Conservation (phyloP, 1,140 invertebrate species). For the Drosophila ohnishii region DNA sequence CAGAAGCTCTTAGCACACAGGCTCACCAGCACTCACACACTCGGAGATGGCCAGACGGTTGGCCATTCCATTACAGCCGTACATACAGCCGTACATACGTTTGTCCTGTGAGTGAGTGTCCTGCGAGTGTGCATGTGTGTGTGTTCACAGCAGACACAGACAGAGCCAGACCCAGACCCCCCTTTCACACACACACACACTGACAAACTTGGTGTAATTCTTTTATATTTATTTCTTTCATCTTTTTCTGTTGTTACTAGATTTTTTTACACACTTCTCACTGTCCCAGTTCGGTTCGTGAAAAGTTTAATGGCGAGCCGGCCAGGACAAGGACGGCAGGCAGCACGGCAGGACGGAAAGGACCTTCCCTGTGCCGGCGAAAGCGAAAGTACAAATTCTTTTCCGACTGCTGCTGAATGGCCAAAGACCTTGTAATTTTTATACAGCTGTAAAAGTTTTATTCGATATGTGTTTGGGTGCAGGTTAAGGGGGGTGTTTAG, state of each 20-base stretch:
- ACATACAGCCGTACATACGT: conserved; percentile 31
- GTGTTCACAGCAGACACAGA: conserved; percentile 63
- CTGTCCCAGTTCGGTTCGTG: conserved; percentile 79
- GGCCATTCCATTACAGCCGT: conserved; percentile 68
- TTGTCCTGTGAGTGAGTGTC: conserved; percentile 28
- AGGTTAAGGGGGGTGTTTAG: conserved; percentile 8
- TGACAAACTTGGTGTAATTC: conserved; percentile 76
- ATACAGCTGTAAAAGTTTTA: conserved; percentile 81
- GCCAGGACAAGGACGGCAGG: conserved; percentile 57
- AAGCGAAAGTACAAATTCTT: conserved; percentile 81
- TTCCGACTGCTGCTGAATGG: conserved; percentile 64
- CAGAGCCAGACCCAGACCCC: conserved; percentile 31
- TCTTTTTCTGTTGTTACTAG: conserved; percentile 81
- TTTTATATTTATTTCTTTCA: conserved; percentile 82
- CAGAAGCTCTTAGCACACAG: conserved; percentile 65
- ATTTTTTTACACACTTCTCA: conserved; percentile 75
- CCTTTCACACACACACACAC: conserved; percentile 36
- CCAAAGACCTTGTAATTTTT: conserved; percentile 80
- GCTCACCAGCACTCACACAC: conserved; percentile 20
- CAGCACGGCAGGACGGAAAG: conserved; percentile 6
- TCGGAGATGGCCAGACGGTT: conserved; percentile 61
- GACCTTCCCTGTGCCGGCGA: conserved; percentile 44
- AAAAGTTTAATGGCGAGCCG: conserved; percentile 79
- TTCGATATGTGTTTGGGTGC: conserved; percentile 76
- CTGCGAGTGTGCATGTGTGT: conserved; percentile 35